Conservation (phyloP, 2,888 invertebrate genomes). For the Lycocerus yunnanus region DNA sequence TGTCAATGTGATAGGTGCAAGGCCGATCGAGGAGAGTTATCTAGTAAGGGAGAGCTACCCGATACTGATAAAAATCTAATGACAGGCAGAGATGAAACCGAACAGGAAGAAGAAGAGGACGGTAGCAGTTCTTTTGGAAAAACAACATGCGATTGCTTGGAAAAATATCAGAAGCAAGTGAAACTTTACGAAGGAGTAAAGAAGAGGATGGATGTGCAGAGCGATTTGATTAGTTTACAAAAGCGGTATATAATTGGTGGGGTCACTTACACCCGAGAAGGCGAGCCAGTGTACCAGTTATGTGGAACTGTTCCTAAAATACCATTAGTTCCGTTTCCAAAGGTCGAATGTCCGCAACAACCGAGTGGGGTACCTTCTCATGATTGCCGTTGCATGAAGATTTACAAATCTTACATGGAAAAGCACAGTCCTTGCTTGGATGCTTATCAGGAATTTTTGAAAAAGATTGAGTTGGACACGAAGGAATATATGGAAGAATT, state of each 20-base stretch:
- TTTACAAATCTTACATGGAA: conserved; percentile 42
- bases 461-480: conserved; percentile 36
- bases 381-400: conserved; percentile 46
- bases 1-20: conserved; percentile 39
- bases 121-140: conserved; percentile 32
- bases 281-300: conserved; percentile 40
- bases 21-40: conserved; percentile 25
- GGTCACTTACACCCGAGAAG: conserved; percentile 36
- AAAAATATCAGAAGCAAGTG: conserved; percentile 35
- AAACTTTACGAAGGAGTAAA: conserved; percentile 32
- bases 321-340: conserved; percentile 4
- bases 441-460: conserved; percentile 36
- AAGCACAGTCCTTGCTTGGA: conserved; percentile 44
- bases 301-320: conserved; percentile 17
- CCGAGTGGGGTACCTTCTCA: conserved; percentile 39
- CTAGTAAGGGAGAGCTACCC: conserved; percentile 23
- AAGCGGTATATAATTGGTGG: conserved; percentile 35
- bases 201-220: conserved; percentile 24
- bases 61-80: conserved; percentile 23
- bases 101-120: conserved; percentile 22
- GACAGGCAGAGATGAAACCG: not conserved
- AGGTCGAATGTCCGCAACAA: conserved; percentile 18
- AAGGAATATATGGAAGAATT: conserved; percentile 37
- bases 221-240: conserved; percentile 25
- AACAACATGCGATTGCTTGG: conserved; percentile 40